These are phyloP conservation scores for Ictalurus punctatus DNA, from an alignment of 2,113 vertebrate species.

Conservation along the genomic window DNA sequence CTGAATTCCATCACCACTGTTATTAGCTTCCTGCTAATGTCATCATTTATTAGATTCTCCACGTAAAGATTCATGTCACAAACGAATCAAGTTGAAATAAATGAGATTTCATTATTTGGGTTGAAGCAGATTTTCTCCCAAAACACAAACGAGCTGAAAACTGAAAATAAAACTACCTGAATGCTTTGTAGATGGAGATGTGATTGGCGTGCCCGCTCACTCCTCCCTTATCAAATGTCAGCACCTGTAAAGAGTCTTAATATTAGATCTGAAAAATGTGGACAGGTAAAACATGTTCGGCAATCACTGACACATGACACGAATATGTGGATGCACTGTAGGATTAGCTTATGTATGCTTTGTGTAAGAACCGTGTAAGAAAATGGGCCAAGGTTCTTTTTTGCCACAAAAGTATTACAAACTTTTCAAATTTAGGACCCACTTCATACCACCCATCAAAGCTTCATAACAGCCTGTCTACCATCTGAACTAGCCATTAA, in stretches of 20 bases:
- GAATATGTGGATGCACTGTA: background rate
- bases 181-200: conserved; percentile 74
- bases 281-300: background rate
- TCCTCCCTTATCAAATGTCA: conserved; percentile 90
- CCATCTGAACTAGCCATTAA: background rate
- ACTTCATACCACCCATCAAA: background rate
- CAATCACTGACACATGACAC: background rate
- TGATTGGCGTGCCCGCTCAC: conserved; percentile 94
- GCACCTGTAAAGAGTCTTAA: conserved; percentile 76
- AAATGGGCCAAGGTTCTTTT: background rate
- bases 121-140: background rate
- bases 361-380: background rate
- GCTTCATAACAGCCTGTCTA: background rate
- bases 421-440: background rate
- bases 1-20: background rate
- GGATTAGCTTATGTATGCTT: background rate
- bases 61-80: background rate
- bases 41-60: background rate
- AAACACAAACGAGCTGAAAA: background rate
- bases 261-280: background rate
- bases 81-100: background rate
- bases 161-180: conserved; percentile 77
- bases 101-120: background rate
- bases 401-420: background rate
- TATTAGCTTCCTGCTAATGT: background rate